phyloP scores from a whole-genome alignment of 2,888 invertebrate genomes.

The Seira ritae region DNA sequence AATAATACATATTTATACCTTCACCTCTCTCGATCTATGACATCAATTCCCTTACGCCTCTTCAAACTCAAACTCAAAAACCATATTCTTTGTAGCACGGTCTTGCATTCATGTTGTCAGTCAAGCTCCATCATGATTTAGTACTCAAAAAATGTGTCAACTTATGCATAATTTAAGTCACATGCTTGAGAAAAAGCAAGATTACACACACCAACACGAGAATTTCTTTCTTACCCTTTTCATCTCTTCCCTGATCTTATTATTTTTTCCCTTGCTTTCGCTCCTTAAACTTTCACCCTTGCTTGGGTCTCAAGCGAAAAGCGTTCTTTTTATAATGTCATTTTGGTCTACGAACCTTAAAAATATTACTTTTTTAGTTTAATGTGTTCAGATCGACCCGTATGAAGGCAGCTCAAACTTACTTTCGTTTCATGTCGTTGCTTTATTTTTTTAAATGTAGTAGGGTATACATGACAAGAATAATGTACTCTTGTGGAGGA shows the following conservation, averaged over 20 bases:
- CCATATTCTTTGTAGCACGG: background rate
- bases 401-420: background rate
- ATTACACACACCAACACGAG: conserved; percentile 20
- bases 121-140: conserved; percentile 50
- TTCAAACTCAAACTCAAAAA: background rate
- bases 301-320: background rate
- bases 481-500: conserved; percentile 20
- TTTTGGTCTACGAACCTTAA: background rate
- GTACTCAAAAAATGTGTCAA: conserved; percentile 58
- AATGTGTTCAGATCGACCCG: background rate
- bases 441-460: background rate
- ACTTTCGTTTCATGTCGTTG: background rate
- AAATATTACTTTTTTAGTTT: background rate
- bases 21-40: background rate
- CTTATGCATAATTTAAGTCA: conserved; percentile 65
- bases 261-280: conserved; percentile 1
- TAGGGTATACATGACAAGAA: conserved; percentile 40
- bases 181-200: conserved; percentile 41
- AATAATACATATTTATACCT: conserved; percentile 10
- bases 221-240: conserved; percentile 11
- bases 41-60: background rate
- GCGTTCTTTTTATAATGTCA: background rate
- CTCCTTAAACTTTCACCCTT: conserved; percentile 7
- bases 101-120: conserved; percentile 37
- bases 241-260: conserved; percentile 30